Conservation (phyloP, 2,888 invertebrate genomes). For the Thecophora atra region DNA sequence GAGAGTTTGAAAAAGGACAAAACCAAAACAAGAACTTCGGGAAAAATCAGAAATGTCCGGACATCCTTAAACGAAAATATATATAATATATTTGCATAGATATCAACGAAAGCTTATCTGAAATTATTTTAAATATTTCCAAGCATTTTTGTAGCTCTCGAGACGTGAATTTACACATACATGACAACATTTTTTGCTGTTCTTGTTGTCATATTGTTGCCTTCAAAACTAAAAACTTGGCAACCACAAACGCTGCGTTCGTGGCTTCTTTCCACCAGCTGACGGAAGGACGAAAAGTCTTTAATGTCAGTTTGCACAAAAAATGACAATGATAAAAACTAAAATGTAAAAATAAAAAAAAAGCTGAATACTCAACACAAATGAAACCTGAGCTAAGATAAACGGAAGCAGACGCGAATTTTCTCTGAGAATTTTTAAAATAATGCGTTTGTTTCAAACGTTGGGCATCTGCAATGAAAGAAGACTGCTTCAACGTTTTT, state of each 20-base stretch:
- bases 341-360: neutral
- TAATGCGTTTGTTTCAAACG: neutral
- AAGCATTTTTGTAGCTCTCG: too few relatives aligned
- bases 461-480: neutral
- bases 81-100: too few relatives aligned
- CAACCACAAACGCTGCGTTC: neutral
- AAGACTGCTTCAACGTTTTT: neutral
- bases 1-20: too few relatives aligned
- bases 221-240: neutral
- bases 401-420: neutral
- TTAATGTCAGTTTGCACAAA: neutral
- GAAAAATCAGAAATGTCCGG: too few relatives aligned
- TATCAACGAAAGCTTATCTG: too few relatives aligned
- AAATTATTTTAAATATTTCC: too few relatives aligned
- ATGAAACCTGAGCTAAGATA: neutral
- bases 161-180: too few relatives aligned
- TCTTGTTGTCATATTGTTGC: too few relatives aligned
- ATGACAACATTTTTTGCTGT: too few relatives aligned
- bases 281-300: neutral
- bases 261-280: neutral
- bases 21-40: too few relatives aligned
- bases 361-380: neutral
- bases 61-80: too few relatives aligned
- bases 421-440: conserved; percentile 1
- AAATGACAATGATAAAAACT: neutral